phyloP scores from a whole-genome alignment of 2,888 invertebrate genomes.

The Aplocera efformata region DNA sequence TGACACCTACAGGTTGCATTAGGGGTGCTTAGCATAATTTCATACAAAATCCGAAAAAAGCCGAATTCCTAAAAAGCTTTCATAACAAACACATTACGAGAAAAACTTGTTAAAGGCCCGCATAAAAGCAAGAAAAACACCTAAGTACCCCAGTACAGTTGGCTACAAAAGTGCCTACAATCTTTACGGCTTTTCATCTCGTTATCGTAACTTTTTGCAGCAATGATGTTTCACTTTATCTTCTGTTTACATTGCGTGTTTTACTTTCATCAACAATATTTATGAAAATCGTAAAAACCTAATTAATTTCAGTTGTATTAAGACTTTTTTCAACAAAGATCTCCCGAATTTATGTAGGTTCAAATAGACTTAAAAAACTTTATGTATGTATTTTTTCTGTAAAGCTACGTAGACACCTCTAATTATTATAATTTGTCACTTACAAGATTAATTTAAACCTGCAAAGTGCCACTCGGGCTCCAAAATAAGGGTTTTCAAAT shows the following conservation, averaged over 20 bases:
- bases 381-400: too few species aligned
- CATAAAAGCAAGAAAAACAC: constrained; percentile 47
- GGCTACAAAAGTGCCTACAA: constrained; percentile 33
- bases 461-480: too few species aligned
- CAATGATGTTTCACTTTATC: constrained; percentile 23
- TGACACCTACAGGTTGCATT: too few species aligned
- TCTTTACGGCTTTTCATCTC: constrained; percentile 20
- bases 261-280: constrained; percentile 18
- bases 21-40: constrained; percentile 12
- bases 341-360: too few species aligned
- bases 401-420: too few species aligned
- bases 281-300: constrained; percentile 8
- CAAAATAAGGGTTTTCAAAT: too few species aligned
- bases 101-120: constrained; percentile 47
- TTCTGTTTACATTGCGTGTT: constrained; percentile 16
- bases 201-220: constrained; percentile 20
- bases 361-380: too few species aligned
- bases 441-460: too few species aligned
- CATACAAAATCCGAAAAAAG: constrained; percentile 13
- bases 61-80: constrained; percentile 40
- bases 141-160: constrained; percentile 37
- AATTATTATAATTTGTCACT: too few species aligned
- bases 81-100: constrained; percentile 56
- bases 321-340: too few species aligned
- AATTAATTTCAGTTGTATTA: too few species aligned